Base-by-base conservation (phyloP, 2,797 vertebrate species). In the Ambastaia sidthimunki region DNA sequence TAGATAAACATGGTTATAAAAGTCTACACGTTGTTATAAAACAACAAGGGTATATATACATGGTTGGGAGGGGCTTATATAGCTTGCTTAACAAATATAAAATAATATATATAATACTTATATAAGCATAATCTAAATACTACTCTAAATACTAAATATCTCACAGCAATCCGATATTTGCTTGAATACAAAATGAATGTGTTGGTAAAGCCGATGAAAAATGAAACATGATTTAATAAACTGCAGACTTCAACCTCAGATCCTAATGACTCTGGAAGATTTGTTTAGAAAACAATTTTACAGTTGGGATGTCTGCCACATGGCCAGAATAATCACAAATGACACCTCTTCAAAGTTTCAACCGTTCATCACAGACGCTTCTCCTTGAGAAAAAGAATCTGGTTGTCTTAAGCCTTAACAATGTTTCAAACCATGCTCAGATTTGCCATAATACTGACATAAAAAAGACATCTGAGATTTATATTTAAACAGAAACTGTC, bases 181-280 rank as follows among this genome's bases (percentile, higher is more conserved):
- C 65, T 57, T 23, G 0, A n/a, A n/a, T 4, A n/a, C 15, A 52
- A 52, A 52, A 52, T 44, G 21, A 21, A 28, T 55, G 74, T 67
- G 50, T 57, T 76, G 16, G 74, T 57, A 44, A 44, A 55, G 57
- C n/a, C 41, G 41, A 65, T 79, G 28, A 72, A 66, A 44, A 52
- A 71, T 79, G 60, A 72, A 79, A 66, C 19, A 67, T 37, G 60
- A 59, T 34, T 68, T 66, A 74, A 73, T 73, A n/a, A 70, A 78
- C 25, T 82, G 67, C 48, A 55, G 60, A 70, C 67, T n/a, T n/a
- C 57, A 37, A 19, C 21, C 19, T 60, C 52, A 59, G 41, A 12
- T 76, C 71, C 54, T 73, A 74, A 68, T 12, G 28, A 73, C 21
- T 25, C 41, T 37, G 67, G 69, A 83, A 69, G 72, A 74, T 19